A percentile compares a stretch with the other conserved stretches of the same genome.
Evolutionary conservation across 2,888 invertebrate species (phyloP).

Genomic region (Helicoverpa assulta): DNA sequence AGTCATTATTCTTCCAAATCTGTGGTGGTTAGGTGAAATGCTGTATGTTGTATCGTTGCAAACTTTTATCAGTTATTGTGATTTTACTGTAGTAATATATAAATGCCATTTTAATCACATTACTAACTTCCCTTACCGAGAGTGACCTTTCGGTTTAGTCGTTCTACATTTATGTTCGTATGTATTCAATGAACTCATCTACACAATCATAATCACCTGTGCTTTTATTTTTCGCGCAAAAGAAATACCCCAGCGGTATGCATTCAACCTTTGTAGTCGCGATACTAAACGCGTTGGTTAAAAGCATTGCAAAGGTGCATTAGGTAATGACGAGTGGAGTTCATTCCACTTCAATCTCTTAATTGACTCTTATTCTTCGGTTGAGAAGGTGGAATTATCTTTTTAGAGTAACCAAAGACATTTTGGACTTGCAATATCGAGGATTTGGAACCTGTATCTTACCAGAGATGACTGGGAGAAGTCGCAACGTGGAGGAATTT

Average conservation of each 20-base stretch:
- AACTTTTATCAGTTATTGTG: too few species aligned
- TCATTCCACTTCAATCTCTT: conserved; percentile 38
- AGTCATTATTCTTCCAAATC: too few species aligned
- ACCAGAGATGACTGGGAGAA: too few species aligned
- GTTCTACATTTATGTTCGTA: background rate
- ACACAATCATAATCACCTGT: conserved; percentile 22
- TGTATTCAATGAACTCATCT: conserved; percentile 3
- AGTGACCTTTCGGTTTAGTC: too few species aligned
- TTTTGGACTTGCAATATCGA: too few species aligned
- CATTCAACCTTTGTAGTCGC: conserved; percentile 36
- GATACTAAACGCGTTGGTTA: conserved; percentile 42
- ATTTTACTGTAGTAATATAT: too few species aligned
- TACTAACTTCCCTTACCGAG: too few species aligned
- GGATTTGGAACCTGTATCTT: too few species aligned
- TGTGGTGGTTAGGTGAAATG: too few species aligned
- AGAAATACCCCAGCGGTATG: conserved; percentile 23
- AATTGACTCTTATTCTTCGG: conserved; percentile 15
- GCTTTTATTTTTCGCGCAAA: conserved; percentile 24
- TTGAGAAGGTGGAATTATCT: background rate
- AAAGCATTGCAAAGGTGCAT: conserved; percentile 56
- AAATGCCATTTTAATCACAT: too few species aligned
- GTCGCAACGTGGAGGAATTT: too few species aligned
- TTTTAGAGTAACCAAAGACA: background rate
- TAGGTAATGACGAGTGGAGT: conserved; percentile 47
- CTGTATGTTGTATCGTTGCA: too few species aligned